phyloP scores from a whole-genome alignment of 2,113 vertebrate genomes.

The Cyphomyrus discorhynchus region DNA sequence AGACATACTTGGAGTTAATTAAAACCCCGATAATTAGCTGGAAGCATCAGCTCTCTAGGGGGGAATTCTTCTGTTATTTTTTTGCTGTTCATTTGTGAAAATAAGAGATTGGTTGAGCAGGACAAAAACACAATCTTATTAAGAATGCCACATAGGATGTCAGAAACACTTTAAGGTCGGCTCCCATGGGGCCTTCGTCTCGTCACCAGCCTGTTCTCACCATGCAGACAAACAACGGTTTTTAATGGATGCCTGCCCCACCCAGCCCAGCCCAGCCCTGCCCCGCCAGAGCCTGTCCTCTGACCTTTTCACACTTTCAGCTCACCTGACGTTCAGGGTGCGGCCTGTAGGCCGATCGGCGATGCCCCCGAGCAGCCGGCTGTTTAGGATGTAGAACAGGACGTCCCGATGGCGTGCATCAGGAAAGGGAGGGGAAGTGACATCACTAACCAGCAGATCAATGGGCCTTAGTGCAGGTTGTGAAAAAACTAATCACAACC shows the following conservation, averaged over 20 bases:
- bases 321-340: neutral
- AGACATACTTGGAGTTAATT: slow-evolving; percentile 20
- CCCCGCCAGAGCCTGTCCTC: neutral
- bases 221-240: neutral
- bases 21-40: slow-evolving; percentile 19
- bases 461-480: neutral
- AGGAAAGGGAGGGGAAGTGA: neutral
- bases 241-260: neutral
- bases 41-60: neutral
- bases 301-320: neutral
- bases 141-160: neutral
- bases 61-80: neutral
- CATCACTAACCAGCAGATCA: slow-evolving; percentile 14
- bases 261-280: neutral
- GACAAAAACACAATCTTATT: slow-evolving; percentile 7
- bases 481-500: slow-evolving; percentile 4
- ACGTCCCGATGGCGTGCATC: neutral
- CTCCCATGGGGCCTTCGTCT: neutral
- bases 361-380: neutral
- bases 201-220: neutral
- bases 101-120: neutral
- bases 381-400: neutral
- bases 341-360: neutral
- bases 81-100: neutral
- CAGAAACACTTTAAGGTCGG: neutral